Conservation (phyloP, 30 jellyfish, hydroid and myxozoan genomes). For the Aurelia aurita complex sp. Pacific region DNA sequence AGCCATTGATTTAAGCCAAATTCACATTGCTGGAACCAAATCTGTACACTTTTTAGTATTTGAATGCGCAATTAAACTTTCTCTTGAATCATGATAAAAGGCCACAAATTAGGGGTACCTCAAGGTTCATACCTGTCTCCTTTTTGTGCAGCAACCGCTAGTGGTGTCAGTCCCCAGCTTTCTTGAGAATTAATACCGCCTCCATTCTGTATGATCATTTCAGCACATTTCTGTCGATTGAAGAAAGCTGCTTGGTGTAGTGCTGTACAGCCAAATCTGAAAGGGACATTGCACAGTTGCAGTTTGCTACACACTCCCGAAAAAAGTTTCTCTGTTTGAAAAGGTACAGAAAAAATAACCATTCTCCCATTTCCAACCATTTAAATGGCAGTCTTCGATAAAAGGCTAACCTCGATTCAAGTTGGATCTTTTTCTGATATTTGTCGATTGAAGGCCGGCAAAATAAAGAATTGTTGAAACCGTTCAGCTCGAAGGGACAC, state of each 20-base stretch:
- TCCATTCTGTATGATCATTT: conserved; percentile 32
- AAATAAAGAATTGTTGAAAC: too few species aligned
- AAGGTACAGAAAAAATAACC: background rate
- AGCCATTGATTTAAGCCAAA: too few species aligned
- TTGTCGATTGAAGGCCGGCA: too few species aligned
- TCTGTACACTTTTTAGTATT: too few species aligned
- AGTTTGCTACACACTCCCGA: too few species aligned
- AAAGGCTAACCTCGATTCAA: too few species aligned
- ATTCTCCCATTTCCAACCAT: too few species aligned
- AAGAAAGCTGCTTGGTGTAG: conserved; percentile 75
- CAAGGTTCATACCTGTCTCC: conserved; percentile 61
- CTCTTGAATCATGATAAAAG: too few species aligned
- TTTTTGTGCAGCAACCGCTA: conserved; percentile 66
- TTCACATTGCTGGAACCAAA: too few species aligned
- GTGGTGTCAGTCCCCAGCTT: conserved; percentile 77
- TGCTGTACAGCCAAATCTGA: conserved; percentile 78
- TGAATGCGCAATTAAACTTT: background rate
- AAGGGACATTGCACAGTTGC: background rate
- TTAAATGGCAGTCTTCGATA: too few species aligned
- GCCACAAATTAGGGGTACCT: background rate
- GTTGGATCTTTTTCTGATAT: too few species aligned
- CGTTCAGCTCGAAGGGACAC: too few species aligned
- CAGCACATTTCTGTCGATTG: conserved; percentile 63
- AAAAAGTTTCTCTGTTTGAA: background rate
- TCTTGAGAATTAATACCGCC: conserved; percentile 65